These are phyloP conservation scores for Sinhomidia bicolor DNA, from an alignment of 2,888 invertebrate species.

Conservation along the genomic window DNA sequence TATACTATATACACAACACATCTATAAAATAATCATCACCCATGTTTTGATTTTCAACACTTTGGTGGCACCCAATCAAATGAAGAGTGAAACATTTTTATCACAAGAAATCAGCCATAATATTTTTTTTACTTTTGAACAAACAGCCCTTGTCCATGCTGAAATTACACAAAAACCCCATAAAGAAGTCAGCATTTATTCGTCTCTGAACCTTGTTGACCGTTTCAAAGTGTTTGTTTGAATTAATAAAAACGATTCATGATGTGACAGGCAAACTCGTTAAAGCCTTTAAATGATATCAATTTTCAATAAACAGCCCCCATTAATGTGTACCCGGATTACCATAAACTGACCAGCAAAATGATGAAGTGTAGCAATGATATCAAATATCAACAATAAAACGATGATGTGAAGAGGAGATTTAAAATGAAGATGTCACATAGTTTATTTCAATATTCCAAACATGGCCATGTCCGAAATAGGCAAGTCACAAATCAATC, in stretches of 20 bases:
- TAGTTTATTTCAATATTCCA: slow-evolving; percentile 43
- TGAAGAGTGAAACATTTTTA: background rate
- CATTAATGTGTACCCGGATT: slow-evolving; percentile 11
- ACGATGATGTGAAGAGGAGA: background rate
- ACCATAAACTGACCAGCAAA: slow-evolving; percentile 20
- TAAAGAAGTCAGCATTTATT: slow-evolving; percentile 8
- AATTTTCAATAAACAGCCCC: slow-evolving; percentile 48
- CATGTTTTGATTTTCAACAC: background rate
- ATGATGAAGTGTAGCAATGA: slow-evolving; percentile 43
- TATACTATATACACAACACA: background rate
- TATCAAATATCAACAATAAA: slow-evolving; percentile 50
- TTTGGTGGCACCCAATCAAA: background rate
- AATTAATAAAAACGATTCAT: slow-evolving; percentile 12
- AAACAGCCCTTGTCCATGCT: background rate
- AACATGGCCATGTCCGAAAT: slow-evolving; percentile 66
- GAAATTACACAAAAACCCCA: background rate
- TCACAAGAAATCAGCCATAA: background rate
- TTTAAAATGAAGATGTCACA: slow-evolving; percentile 65
- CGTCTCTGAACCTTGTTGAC: background rate
- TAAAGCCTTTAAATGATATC: slow-evolving; percentile 39
- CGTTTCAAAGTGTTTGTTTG: background rate
- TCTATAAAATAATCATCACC: background rate
- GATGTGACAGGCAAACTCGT: slow-evolving; percentile 51
- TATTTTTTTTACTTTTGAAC: background rate
- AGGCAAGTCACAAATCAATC: slow-evolving; percentile 70